A percentile compares a stretch with the other conserved stretches of the same genome.
Conservation (phyloP, 2,797 vertebrate genomes). For the Pipistrellus pipistrellus region DNA sequence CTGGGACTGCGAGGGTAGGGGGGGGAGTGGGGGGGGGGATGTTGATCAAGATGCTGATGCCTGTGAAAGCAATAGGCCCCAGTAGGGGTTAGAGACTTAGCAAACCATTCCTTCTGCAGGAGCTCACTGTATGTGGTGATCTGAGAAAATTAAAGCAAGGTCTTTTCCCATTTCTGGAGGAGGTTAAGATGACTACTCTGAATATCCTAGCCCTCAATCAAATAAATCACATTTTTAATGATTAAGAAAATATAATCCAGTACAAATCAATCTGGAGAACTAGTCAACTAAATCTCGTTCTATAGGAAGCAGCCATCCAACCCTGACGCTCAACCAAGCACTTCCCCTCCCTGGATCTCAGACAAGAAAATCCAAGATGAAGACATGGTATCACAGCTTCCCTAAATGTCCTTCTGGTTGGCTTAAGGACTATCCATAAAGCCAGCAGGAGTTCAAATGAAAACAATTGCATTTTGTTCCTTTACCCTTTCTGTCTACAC, state of each 20-base stretch:
- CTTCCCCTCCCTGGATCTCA: background rate
- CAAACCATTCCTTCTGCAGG: background rate
- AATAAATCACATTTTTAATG: conserved; percentile 20
- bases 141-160: background rate
- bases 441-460: conserved; percentile 5
- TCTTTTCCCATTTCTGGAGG: conserved; percentile 11
- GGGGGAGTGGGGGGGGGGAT: background rate
- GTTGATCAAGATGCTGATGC: background rate
- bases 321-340: background rate
- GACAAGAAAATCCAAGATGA: conserved; percentile 22
- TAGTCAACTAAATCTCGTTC: background rate
- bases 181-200: background rate
- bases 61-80: background rate
- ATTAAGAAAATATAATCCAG: conserved; percentile 33
- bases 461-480: conserved; percentile 52
- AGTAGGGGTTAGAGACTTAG: background rate
- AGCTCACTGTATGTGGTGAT: background rate
- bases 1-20: background rate
- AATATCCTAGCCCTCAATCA: background rate
- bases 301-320: background rate
- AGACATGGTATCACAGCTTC: background rate
- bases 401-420: background rate
- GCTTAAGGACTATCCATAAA: conserved; percentile 50
- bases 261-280: conserved; percentile 12
- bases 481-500: conserved; percentile 24